These are phyloP conservation scores for Pangasius larnaudii DNA, from an alignment of 2,797 vertebrate genomes.

Conservation along the genomic window DNA sequence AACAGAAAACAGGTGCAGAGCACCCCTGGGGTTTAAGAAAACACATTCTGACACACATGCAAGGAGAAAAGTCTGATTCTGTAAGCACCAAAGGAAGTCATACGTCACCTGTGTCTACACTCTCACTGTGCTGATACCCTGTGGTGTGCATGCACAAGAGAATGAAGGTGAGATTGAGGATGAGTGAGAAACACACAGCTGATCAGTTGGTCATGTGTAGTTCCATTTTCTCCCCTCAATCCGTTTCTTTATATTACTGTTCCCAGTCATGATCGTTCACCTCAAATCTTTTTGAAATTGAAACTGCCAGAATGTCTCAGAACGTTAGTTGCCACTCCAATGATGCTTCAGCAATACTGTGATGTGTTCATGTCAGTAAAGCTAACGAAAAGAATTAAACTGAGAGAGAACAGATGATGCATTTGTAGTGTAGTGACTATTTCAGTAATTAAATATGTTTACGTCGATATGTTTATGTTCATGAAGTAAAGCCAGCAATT, in stretches of 20 bases:
- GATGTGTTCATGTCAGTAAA: background rate
- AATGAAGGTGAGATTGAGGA: background rate
- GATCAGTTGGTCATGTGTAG: background rate
- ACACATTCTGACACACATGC: slow-evolving; percentile 63
- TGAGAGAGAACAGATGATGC: background rate
- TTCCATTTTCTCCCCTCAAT: background rate
- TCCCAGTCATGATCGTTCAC: background rate
- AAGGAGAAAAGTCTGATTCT: background rate
- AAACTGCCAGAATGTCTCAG: background rate
- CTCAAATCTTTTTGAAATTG: background rate
- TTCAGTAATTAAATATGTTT: background rate
- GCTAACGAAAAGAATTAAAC: background rate
- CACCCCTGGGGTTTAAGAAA: background rate
- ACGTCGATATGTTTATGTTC: background rate
- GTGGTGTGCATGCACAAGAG: background rate
- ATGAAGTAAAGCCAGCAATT: background rate
- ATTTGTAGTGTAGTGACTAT: background rate
- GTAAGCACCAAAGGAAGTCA: slow-evolving; percentile 18
- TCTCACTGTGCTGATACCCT: background rate
- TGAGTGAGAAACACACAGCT: background rate
- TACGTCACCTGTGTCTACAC: slow-evolving; percentile 10
- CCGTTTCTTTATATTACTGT: background rate
- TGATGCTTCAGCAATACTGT: background rate
- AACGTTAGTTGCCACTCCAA: background rate
- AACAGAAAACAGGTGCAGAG: slow-evolving; percentile 88